Base-by-base conservation (phyloP, 2,888 invertebrate species). In the Palloptera scutellata region DNA sequence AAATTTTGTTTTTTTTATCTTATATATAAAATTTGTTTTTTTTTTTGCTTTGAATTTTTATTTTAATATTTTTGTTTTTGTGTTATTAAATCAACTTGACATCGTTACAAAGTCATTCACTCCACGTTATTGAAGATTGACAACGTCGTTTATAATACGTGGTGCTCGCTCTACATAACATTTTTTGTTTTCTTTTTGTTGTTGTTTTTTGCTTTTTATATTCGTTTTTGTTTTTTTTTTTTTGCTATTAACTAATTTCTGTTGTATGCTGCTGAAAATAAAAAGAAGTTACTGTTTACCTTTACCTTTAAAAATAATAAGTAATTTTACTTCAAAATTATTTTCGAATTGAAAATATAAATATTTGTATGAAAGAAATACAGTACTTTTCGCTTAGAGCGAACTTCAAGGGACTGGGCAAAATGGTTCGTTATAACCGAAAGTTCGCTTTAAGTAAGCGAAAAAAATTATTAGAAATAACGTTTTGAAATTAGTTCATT, bases 91-190 rank as follows among this genome's bases (percentile, higher is more conserved):
- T 74, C 72, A 74, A 74, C 74, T 74, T 73, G 74, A 74, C 73
- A 74, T 74, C 72, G 68, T 74, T 74, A 72, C 70, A 19, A 69
- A 74, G 74, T 73, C 74, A 73, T 73, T 74, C 74, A 74, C 74
- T 17, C 17, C 19, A 17, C 53, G 13, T 48, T 48, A 48, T 48
- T n/a, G 10, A 13, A 48, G 48, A 48, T 48, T 48, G 15, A 20
- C 19, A 57, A 57, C 40, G 20, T 53, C 20, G 19, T 19, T 53
- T 53, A 19, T 20, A 53, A 53, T 52, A 53, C 12, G 20, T 19
- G 48, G 12, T 59, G 59, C 59, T 15, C 19, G 30, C 30, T 30
- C 48, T n/a, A 48, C 48, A 1, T n/a, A 48, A 9, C 10, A 15
- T 48, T 48, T 30, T 30, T 48, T n/a, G 48, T 48, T 48, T 48